These are phyloP conservation scores for Tholera decimalis DNA, from an alignment of 2,888 invertebrate genomes.

Conservation along the genomic window DNA sequence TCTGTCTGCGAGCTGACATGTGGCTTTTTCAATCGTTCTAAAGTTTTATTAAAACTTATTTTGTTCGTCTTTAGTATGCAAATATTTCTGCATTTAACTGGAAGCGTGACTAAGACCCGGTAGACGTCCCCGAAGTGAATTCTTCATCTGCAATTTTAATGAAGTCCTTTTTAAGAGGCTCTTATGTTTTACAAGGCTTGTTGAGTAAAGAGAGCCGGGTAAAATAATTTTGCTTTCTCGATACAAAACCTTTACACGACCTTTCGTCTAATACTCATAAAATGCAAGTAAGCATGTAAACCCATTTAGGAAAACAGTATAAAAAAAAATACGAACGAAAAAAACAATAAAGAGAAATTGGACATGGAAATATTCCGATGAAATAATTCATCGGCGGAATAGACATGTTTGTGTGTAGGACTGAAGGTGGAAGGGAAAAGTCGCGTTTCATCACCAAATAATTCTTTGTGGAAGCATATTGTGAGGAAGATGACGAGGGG, in stretches of 20 bases:
- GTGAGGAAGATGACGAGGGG: constrained; percentile 82
- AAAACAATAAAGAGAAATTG: constrained; percentile 52
- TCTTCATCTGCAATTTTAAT: constrained; percentile 36
- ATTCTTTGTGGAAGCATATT: constrained; percentile 80
- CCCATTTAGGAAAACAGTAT: constrained; percentile 55
- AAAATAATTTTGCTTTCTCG: constrained; percentile 15
- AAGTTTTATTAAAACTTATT: constrained; percentile 67
- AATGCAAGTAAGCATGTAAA: constrained; percentile 51
- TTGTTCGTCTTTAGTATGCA: constrained; percentile 46
- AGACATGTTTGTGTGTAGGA: constrained; percentile 66
- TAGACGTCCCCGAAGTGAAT: neutral
- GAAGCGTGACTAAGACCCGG: constrained; percentile 17
- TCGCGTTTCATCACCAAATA: constrained; percentile 78
- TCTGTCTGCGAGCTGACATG: constrained; percentile 82
- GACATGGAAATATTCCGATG: constrained; percentile 61
- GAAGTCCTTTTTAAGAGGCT: constrained; percentile 5
- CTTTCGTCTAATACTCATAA: constrained; percentile 34
- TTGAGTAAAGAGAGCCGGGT: constrained; percentile 11
- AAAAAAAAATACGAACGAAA: constrained; percentile 41
- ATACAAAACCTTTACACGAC: constrained; percentile 39
- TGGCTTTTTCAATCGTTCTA: constrained; percentile 71
- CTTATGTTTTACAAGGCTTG: constrained; percentile 26
- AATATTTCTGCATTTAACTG: constrained; percentile 32
- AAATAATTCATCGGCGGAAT: constrained; percentile 66
- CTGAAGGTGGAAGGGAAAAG: constrained; percentile 73